Base-by-base conservation (phyloP, 2,113 vertebrate species). In the Ifrita kowaldi region DNA sequence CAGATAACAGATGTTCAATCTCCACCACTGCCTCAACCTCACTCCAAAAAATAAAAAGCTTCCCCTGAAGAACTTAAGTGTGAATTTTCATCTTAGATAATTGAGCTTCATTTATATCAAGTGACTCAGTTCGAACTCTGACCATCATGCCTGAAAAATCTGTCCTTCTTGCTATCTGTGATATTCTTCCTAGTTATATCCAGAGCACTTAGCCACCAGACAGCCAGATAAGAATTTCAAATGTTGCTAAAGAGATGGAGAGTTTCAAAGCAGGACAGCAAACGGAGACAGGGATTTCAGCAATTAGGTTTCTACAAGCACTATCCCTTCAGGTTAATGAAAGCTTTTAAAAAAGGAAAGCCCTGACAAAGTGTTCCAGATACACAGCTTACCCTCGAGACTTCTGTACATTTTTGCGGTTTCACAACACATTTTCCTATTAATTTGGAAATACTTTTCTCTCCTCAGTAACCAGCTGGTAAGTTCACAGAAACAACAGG, bases 11-110 rank as follows among this genome's bases (percentile, higher is more conserved):
- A 55, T 37, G 8, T 9, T 70, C 12, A 37, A 18, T 7, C 2
- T 39, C 16, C 1, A 44, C 3, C 6, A 5, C 7, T 3, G 6
- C 3, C 3, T 9, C 37, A 60, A 18, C 4, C 11, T 59, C 53
- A 21, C 11, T 35, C 4, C 7, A 22, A 30, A 23, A 15, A 24
- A 8, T 44, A 33, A n/a, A 20, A 17, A 70, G 5, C 6, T 39
- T 55, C 3, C 11, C 7, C 35, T 30, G 28, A 73, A 80, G 12
- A 76, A 89, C 5, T 27, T 21, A n/a, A 37, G 16, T 1, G 11
- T 79, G 27, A 49, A 47, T 52, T 68, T 84, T 50, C 16, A 23
- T 59, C 33, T 20, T 65, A 50, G 12, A 7, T 57, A 37, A 42
- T 13, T 18, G 21, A 64, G 10, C 10, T 80, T 91, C 26, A 39